Percentiles rank a stretch among this genome's conserved stretches.
Conservation (phyloP, 2,888 invertebrate genomes). For the Griposia aprilina region DNA sequence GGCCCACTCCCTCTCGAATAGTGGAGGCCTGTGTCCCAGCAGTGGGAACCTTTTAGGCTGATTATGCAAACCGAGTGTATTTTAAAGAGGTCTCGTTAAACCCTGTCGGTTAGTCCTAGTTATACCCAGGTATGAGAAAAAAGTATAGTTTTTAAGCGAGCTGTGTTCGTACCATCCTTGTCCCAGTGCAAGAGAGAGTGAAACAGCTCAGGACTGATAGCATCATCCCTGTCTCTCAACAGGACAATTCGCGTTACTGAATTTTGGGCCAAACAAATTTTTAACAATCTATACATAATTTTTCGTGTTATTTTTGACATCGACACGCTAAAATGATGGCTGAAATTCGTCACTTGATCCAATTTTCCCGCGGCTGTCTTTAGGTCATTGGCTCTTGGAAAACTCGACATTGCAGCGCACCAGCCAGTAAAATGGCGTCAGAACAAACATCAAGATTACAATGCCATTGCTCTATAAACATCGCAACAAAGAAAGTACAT, state of each 20-base stretch:
- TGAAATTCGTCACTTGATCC: background rate
- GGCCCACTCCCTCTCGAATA: too few species aligned
- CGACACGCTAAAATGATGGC: background rate
- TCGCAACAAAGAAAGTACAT: conserved; percentile 34
- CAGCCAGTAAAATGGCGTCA: background rate
- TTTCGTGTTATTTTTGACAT: too few species aligned
- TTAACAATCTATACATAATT: too few species aligned
- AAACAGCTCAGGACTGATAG: background rate
- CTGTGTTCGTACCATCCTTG: background rate
- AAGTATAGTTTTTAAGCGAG: background rate
- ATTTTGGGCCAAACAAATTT: too few species aligned
- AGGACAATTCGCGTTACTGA: too few species aligned
- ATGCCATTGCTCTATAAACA: background rate
- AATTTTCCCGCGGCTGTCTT: background rate
- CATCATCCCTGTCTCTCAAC: background rate
- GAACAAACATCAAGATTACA: conserved; percentile 6
- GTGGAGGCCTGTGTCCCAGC: too few species aligned
- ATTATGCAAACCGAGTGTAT: too few species aligned
- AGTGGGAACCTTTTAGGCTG: too few species aligned
- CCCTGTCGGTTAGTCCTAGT: too few species aligned
- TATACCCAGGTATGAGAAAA: too few species aligned
- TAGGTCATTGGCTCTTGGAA: background rate
- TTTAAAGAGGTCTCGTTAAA: too few species aligned
- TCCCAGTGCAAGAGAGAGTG: background rate
- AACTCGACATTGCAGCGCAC: conserved; percentile 5